Evolutionary conservation across 2,113 vertebrate species (phyloP).

Genomic region (Scomber scombrus): DNA sequence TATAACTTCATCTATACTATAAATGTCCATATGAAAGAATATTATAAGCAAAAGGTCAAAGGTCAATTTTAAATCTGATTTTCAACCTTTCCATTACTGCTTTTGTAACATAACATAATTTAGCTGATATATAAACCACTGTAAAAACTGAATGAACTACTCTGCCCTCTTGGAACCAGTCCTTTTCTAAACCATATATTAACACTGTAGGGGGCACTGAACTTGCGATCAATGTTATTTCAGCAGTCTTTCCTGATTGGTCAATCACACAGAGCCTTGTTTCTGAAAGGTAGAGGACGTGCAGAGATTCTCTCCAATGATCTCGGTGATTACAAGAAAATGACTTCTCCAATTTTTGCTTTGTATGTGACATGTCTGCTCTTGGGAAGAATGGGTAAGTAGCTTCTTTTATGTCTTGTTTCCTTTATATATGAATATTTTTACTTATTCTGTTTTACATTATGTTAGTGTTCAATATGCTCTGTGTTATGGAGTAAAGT

Average conservation of each 20-base stretch:
- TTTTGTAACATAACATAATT: neutral
- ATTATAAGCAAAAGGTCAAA: neutral
- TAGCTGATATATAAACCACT: too few species aligned
- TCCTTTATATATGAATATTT: neutral
- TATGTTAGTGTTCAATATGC: too few species aligned
- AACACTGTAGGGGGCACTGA: neutral
- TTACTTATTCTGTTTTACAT: neutral
- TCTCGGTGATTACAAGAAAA: conserved; percentile 9
- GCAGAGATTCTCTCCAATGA: neutral
- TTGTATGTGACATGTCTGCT: conserved; percentile 11
- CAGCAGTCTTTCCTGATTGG: neutral
- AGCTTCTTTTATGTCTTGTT: neutral
- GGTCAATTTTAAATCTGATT: neutral
- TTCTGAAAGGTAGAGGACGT: conserved; percentile 1
- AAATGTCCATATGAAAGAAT: too few species aligned
- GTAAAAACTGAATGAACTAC: too few species aligned
- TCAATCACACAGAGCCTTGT: conserved; percentile 43
- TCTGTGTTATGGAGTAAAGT: neutral
- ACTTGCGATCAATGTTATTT: too few species aligned
- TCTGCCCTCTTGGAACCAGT: too few species aligned
- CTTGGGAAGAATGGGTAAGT: conserved; percentile 34
- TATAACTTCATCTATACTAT: neutral
- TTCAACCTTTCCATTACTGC: neutral
- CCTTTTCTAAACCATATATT: too few species aligned
- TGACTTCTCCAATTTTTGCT: neutral